Base-by-base conservation (phyloP, 2,888 invertebrate species). In the Microctonus brassicae region DNA sequence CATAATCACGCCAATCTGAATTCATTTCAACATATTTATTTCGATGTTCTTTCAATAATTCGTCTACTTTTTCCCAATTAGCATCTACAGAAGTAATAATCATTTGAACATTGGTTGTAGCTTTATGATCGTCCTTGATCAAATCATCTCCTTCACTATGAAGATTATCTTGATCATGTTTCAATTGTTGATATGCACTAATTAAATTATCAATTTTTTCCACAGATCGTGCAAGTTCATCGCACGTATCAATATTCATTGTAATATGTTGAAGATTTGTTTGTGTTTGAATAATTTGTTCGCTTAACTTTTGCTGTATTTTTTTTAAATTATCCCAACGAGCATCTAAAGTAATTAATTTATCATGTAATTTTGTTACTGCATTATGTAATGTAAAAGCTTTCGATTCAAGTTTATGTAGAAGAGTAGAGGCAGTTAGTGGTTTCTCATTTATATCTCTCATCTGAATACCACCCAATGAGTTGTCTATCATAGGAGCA, bases 81-180 rank as follows among this genome's bases (percentile, higher is more conserved):
- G 93, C 91, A 81, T 96, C 96, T 53, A 95, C 91, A 0, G 93
- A 91, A 0, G 95, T 90, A 0, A 97, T 87, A 60, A 93, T 92
- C 78, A 94, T 94, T 87, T 97, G 96, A 73, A 96, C 93, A 0
- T 92, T 91, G 0, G 94, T 92, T 87, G 94, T 93, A 78, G 94
- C 94, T 65, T 92, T 91, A 81, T 94, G 93, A 88, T 97, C 94
- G 88, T 94, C 93, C 82, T 94, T 92, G 92, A 96, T 92, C 76
- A 96, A 88, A 80, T 93, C 90, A 68, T 94, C 89, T 0, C 95
- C 96, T 88, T 95, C 93, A 81, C 93, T 92, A 80, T 94, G 92
- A n/a, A 96, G 89, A 76, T 92, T 91, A 76, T 94, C 92, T 81
- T 93, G 93, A 0, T 93, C 88, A 5, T 90, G 88, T 77, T 90